Percentiles rank a stretch among this genome's conserved stretches.
These are phyloP conservation scores for Lycaena phlaeas DNA, from an alignment of 2,888 invertebrate species.

Conservation along the genomic window DNA sequence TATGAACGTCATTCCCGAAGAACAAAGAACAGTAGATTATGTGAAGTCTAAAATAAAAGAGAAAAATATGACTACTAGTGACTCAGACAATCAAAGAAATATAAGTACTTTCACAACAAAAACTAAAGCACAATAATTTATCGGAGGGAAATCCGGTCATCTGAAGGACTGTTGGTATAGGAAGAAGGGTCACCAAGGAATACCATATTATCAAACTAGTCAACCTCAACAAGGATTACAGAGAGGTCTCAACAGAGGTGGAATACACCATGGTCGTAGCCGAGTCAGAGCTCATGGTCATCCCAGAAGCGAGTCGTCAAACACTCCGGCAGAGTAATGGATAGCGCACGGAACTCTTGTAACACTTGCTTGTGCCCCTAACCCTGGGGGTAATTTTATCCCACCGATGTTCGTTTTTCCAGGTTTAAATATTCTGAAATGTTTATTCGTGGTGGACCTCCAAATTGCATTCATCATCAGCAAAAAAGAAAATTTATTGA, in stretches of 20 bases:
- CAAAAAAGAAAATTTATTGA: background rate
- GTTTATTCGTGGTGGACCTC: no score
- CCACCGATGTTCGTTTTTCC: no score
- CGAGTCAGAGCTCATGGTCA: constrained; percentile 18
- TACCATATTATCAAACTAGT: background rate
- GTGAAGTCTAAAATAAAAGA: constrained; percentile 22
- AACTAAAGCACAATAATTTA: constrained; percentile 19
- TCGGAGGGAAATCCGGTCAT: constrained; percentile 22
- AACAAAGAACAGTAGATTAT: constrained; percentile 22
- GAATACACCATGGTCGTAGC: constrained; percentile 13
- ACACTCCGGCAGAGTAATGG: constrained; percentile 18
- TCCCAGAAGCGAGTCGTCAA: constrained; percentile 17
- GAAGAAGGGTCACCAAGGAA: constrained; percentile 18
- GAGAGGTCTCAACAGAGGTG: constrained; percentile 14
- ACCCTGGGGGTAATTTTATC: no score
- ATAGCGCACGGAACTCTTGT: no score
- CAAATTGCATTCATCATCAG: background rate
- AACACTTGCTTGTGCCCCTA: no score
- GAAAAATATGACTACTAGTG: constrained; percentile 18
- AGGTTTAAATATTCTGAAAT: no score
- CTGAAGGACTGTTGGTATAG: constrained; percentile 18
- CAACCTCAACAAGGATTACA: constrained; percentile 14
- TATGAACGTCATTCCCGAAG: constrained; percentile 24
- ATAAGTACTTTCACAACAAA: constrained; percentile 19
- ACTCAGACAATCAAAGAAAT: constrained; percentile 17